Percentiles rank a stretch among this genome's conserved stretches.
These are phyloP conservation scores for Pogonognathellus flavescens DNA, from an alignment of 1,140 invertebrate genomes.

Conservation along the genomic window DNA sequence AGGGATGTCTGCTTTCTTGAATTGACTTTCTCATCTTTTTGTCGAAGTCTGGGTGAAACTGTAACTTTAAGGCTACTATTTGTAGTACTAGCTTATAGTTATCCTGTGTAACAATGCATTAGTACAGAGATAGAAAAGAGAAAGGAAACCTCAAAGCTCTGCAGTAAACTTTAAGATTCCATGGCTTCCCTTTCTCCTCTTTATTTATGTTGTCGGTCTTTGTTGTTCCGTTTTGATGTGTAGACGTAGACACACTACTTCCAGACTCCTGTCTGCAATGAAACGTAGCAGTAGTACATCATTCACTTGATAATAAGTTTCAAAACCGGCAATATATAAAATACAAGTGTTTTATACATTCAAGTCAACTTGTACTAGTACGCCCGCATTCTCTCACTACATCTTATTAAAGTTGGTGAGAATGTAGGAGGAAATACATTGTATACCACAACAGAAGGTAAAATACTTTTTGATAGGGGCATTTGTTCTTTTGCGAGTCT, in stretches of 20 bases:
- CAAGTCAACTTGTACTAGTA: neutral
- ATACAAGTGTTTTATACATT: neutral
- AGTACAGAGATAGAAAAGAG: neutral
- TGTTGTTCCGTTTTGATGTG: constrained; percentile 36
- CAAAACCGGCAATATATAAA: neutral
- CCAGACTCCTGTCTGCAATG: too few relatives aligned
- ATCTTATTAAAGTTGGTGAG: too few relatives aligned
- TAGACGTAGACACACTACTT: neutral
- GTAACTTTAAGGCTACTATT: neutral
- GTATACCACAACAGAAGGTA: too few relatives aligned
- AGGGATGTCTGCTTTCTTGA: neutral
- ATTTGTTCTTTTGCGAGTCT: too few relatives aligned
- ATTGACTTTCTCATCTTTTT: constrained; percentile 22
- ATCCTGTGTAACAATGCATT: neutral
- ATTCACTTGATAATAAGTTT: constrained; percentile 18
- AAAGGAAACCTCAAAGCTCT: constrained; percentile 34
- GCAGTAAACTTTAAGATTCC: constrained; percentile 22
- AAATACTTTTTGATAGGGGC: too few relatives aligned
- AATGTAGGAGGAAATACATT: too few relatives aligned
- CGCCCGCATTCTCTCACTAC: neutral
- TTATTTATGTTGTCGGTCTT: constrained; percentile 41
- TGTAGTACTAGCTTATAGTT: neutral
- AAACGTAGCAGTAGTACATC: neutral
- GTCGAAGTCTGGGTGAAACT: neutral
- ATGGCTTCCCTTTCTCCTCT: constrained; percentile 25